phyloP scores from a whole-genome alignment of 2,797 vertebrate species.

The Myripristis jacobus region DNA sequence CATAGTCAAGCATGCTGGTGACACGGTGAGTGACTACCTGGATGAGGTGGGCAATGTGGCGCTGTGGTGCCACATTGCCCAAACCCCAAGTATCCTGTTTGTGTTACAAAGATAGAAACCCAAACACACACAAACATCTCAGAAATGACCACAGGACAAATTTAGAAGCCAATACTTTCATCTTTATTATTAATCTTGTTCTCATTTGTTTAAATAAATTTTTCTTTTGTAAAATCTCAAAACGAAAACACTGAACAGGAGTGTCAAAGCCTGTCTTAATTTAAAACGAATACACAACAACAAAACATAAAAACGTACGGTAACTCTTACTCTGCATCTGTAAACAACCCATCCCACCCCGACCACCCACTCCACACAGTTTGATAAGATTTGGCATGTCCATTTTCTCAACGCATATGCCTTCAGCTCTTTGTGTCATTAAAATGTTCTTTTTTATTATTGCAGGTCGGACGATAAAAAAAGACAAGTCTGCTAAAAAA shows the following conservation, averaged over 20 bases:
- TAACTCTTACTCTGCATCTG: constrained; percentile 84
- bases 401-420: constrained; percentile 81
- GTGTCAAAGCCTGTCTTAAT: constrained; percentile 88
- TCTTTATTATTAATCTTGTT: constrained; percentile 87
- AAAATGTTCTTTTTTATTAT: constrained; percentile 86
- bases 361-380: constrained; percentile 80
- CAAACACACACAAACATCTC: neutral
- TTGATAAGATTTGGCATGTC: constrained; percentile 88
- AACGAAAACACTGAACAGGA: constrained; percentile 88
- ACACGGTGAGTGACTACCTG: too few species aligned
- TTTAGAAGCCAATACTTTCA: constrained; percentile 85
- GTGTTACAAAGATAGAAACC: neutral
- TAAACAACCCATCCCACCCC: constrained; percentile 81
- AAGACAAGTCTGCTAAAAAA: constrained; percentile 81
- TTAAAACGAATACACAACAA: constrained; percentile 87
- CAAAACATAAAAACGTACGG: constrained; percentile 85
- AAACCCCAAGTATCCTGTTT: neutral
- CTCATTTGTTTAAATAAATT: constrained; percentile 87
- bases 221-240: constrained; percentile 88
- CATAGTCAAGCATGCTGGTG: too few species aligned
- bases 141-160: constrained; percentile 46
- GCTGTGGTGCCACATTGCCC: too few species aligned
- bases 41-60: too few species aligned
- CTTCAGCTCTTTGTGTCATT: constrained; percentile 84
- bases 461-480: constrained; percentile 86